Evolutionary conservation across 2,888 invertebrate species (phyloP).

Genomic region (Lutraria lutraria): DNA sequence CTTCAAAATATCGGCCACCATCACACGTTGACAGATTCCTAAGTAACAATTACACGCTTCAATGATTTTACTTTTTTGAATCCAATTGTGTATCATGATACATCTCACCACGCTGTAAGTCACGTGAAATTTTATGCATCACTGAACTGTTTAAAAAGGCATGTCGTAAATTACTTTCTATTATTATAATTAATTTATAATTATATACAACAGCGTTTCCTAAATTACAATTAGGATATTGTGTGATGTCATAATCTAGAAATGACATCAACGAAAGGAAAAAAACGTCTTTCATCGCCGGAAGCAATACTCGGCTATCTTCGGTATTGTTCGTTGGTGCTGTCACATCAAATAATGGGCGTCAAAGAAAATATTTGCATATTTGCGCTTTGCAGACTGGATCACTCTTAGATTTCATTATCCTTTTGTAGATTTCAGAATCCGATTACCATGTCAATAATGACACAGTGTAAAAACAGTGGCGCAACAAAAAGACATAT

Average conservation of each 20-base stretch:
- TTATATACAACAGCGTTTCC: background rate
- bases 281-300: conserved; percentile 26
- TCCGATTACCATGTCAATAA: conserved; percentile 35
- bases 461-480: conserved; percentile 55
- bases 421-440: conserved; percentile 25
- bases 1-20: background rate
- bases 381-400: conserved; percentile 46
- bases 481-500: conserved; percentile 58
- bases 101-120: conserved; percentile 10
- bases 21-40: conserved; percentile 16
- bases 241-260: background rate
- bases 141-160: background rate
- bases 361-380: conserved; percentile 63
- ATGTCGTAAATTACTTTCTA: conserved; percentile 1
- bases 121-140: background rate
- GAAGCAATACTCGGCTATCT: conserved; percentile 51
- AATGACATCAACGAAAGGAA: background rate
- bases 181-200: conserved; percentile 11
- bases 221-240: background rate
- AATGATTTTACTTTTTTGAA: conserved; percentile 2
- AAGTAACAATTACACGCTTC: conserved; percentile 49
- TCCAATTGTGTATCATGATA: conserved; percentile 22
- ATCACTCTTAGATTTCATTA: conserved; percentile 20
- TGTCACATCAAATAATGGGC: conserved; percentile 45
- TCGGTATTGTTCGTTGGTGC: conserved; percentile 47